A percentile compares a stretch with the other conserved stretches of the same genome.
These are phyloP conservation scores for Dicentrarchus labrax DNA, from an alignment of 2,113 vertebrate genomes.

Conservation along the genomic window DNA sequence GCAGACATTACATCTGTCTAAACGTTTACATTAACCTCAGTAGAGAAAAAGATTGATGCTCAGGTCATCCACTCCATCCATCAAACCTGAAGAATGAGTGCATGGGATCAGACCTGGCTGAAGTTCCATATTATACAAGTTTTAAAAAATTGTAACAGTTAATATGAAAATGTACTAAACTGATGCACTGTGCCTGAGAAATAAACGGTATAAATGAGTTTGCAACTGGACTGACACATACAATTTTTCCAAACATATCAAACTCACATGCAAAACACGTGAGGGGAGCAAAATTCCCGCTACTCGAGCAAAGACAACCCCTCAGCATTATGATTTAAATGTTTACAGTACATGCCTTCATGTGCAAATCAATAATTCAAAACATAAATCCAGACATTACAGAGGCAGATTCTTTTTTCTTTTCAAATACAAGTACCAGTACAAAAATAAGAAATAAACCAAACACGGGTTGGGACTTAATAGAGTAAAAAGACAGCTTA, in stretches of 20 bases:
- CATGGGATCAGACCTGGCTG: slow-evolving; percentile 4
- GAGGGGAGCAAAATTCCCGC: slow-evolving; percentile 3
- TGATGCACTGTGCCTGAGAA: slow-evolving; percentile 50
- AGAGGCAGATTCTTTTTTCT: slow-evolving; percentile 36
- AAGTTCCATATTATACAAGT: slow-evolving; percentile 7
- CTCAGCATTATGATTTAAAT: slow-evolving; percentile 19
- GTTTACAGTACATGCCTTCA: slow-evolving; percentile 75
- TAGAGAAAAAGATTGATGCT: neutral
- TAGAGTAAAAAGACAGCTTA: slow-evolving; percentile 44
- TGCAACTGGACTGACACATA: slow-evolving; percentile 17
- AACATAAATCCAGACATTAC: slow-evolving; percentile 49
- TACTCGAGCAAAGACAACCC: slow-evolving; percentile 20
- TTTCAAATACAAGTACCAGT: slow-evolving; percentile 63
- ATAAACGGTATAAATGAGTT: slow-evolving; percentile 33
- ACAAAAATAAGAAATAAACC: slow-evolving; percentile 16
- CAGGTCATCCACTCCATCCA: neutral
- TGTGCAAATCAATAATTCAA: slow-evolving; percentile 71
- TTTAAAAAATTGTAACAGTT: neutral
- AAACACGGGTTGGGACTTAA: slow-evolving; percentile 16
- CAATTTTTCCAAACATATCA: slow-evolving; percentile 31
- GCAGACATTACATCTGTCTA: neutral
- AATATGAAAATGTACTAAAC: slow-evolving; percentile 31
- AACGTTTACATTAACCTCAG: slow-evolving; percentile 13
- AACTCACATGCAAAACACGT: slow-evolving; percentile 62
- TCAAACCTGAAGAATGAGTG: neutral